Evolutionary conservation across 2,888 invertebrate genomes (phyloP), one percentile per base, ranked within the genome.

Genomic region (Cerastoderma edule): DNA sequence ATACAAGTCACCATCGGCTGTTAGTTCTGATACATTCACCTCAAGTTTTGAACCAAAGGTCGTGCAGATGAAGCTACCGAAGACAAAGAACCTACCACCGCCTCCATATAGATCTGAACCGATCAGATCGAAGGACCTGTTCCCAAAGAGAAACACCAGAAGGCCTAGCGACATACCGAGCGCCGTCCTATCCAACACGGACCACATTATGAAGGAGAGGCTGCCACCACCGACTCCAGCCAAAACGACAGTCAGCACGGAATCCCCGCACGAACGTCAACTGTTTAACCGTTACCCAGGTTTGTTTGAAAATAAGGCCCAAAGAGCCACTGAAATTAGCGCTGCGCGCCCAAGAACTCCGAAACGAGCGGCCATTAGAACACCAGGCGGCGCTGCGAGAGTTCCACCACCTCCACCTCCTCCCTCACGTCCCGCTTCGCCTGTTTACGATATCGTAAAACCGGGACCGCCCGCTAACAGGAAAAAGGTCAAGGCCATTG

Each of bases 251-350:
- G 24, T 24, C 16, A n/a, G 39, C 22, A 60, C 60, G 13, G 39
- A 35, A 22, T 39, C 39, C 13, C 60, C 60, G 6, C 16, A 60
- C 8, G 24, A 60, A 60, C 8, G 24, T 10, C 6, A 39, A n/a
- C n/a, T 60, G 19, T 60, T 60, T 39, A 60, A 39, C 60, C n/a
- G 60, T 27, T 60, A 60, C 24, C 60, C 60, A 60, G 60, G 60
- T 39, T 60, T 60, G 60, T 60, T 60, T 60, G 60, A 39, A 39
- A 35, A 60, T 35, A 60, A 60, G 39, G 60, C 60, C n/a, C 39
- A 39, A 35, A 60, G 24, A 32, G n/a, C 60, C 39, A 44, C 56
- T n/a, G n/a, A n/a, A n/a, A n/a, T n/a, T n/a, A n/a, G n/a, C n/a
- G 13, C 22, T 50, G 60, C 60, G 60, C 35, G 24, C 39, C 60